A percentile compares a stretch with the other conserved stretches of the same genome.
phyloP scores from a whole-genome alignment of 2,113 vertebrate genomes.

The Semnornis frantzii region DNA sequence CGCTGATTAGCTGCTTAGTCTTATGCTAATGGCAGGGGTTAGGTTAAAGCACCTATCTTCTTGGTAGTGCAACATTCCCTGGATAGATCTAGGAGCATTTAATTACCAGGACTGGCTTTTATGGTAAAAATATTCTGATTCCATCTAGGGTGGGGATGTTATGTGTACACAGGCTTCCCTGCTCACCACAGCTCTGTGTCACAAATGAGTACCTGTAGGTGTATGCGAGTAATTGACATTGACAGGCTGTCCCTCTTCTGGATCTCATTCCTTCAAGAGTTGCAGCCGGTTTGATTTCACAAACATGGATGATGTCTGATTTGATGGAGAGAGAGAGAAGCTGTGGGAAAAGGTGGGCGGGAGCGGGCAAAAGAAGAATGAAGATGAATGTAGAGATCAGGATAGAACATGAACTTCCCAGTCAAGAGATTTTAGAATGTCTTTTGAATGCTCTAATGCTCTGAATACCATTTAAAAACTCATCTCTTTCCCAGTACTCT shows the following conservation, averaged over 20 bases:
- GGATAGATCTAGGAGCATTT: not conserved
- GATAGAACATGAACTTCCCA: not conserved
- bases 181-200: not conserved
- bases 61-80: not conserved
- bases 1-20: too few relatives aligned
- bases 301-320: not conserved
- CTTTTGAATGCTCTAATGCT: not conserved
- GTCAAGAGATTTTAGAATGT: not conserved
- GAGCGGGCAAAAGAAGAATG: not conserved
- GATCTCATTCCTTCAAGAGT: not conserved
- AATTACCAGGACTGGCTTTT: not conserved
- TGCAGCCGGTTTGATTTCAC: not conserved
- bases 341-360: not conserved
- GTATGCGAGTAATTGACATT: accelerated
- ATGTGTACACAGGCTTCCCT: accelerated
- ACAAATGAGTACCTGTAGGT: not conserved
- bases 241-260: not conserved
- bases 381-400: not conserved
- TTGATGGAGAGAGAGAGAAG: not conserved
- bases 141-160: not conserved
- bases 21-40: not conserved
- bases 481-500: not conserved
- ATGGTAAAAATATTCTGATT: not conserved
- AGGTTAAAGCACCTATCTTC: not conserved
- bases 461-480: not conserved